Evolutionary conservation across 2,797 vertebrate species (phyloP).

Genomic region (Parambassis ranga): DNA sequence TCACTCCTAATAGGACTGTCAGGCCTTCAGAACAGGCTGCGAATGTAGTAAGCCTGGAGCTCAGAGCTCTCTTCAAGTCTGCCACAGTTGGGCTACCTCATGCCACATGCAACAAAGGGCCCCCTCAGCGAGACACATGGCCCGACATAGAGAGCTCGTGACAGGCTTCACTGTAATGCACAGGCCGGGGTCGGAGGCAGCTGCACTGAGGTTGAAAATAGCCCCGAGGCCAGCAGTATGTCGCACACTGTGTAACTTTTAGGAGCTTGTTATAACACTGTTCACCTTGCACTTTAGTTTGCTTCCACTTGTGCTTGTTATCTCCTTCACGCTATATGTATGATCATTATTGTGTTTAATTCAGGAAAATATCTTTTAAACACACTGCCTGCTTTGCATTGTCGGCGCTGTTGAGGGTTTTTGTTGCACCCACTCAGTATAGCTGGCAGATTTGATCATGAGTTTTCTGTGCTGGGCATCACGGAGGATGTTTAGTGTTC

Average conservation of each 20-base stretch:
- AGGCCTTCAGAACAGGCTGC: constrained; percentile 56
- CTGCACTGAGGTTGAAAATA: constrained; percentile 43
- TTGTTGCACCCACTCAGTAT: too few relatives aligned
- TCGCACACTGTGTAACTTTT: constrained; percentile 27
- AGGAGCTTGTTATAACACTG: constrained; percentile 32
- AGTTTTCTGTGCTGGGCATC: background rate
- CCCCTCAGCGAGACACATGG: constrained; percentile 47
- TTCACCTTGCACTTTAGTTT: constrained; percentile 17
- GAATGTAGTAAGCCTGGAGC: constrained; percentile 41
- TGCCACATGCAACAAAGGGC: constrained; percentile 59
- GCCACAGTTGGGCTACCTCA: constrained; percentile 33
- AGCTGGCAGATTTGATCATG: background rate
- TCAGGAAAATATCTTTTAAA: background rate
- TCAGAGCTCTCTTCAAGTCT: constrained; percentile 38
- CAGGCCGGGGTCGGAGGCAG: constrained; percentile 11
- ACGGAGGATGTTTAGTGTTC: too few relatives aligned
- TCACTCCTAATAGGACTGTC: constrained; percentile 71
- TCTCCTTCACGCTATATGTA: background rate
- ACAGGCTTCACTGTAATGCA: constrained; percentile 55
- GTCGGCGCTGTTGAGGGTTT: too few relatives aligned
- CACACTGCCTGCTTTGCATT: background rate
- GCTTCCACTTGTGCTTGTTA: background rate
- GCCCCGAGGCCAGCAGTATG: constrained; percentile 26
- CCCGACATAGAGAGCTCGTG: constrained; percentile 29
- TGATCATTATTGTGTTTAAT: background rate